Evolutionary conservation across 2,113 vertebrate genomes (phyloP).

Genomic region (Calyptomena viridis): DNA sequence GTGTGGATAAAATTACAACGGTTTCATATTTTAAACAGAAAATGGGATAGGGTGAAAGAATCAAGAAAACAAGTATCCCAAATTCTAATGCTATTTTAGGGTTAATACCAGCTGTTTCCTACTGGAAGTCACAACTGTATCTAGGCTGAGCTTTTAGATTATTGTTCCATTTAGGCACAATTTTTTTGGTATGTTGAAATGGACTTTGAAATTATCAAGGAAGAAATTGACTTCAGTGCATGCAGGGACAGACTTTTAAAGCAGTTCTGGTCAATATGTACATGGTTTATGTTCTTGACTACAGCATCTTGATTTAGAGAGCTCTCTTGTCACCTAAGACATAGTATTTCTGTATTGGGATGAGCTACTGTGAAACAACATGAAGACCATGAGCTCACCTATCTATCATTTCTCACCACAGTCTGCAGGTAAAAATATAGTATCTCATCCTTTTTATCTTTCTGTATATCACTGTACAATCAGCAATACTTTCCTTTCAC

Average conservation of each 20-base stretch:
- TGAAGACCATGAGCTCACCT: neutral
- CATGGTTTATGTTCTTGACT: constrained; percentile 37
- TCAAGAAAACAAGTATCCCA: neutral
- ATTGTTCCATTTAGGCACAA: neutral
- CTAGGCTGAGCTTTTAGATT: neutral
- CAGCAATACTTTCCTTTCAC: neutral
- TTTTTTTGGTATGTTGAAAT: neutral
- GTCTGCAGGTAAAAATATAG: constrained; percentile 26
- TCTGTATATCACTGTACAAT: constrained; percentile 27
- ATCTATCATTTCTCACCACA: constrained; percentile 29
- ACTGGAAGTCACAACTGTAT: neutral
- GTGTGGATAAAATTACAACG: neutral
- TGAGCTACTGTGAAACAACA: constrained; percentile 32
- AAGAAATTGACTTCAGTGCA: neutral
- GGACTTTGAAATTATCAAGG: neutral
- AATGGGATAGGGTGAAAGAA: neutral
- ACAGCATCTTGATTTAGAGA: constrained; percentile 52
- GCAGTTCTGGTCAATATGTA: constrained; percentile 43
- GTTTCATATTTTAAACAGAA: neutral
- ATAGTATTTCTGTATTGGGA: neutral
- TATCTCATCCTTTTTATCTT: neutral
- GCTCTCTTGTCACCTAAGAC: constrained; percentile 18
- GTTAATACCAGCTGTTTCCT: neutral
- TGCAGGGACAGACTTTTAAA: neutral
- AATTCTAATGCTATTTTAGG: neutral